A percentile compares a stretch with the other conserved stretches of the same genome.
These are phyloP conservation scores for Polyergus mexicanus DNA, from an alignment of 1,140 invertebrate species.

Conservation along the genomic window DNA sequence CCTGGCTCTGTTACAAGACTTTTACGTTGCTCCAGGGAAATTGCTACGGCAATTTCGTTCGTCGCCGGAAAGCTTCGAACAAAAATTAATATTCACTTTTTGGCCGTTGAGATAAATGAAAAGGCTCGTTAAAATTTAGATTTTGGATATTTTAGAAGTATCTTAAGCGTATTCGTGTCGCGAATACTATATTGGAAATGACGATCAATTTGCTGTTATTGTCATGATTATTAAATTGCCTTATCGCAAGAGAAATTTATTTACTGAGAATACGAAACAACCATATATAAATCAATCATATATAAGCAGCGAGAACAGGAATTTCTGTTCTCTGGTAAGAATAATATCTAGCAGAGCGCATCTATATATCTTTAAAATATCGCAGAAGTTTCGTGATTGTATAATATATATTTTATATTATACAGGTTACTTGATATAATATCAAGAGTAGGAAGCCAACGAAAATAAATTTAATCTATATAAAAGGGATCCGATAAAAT, in stretches of 20 bases:
- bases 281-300: too few species aligned
- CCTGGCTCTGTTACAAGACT: constrained; percentile 64
- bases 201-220: constrained; percentile 14
- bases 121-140: constrained; percentile 25
- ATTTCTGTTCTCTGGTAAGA: neutral
- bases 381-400: neutral
- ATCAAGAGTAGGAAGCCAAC: neutral
- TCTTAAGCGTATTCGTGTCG: constrained; percentile 10
- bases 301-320: neutral
- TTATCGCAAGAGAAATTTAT: neutral
- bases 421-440: neutral
- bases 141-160: neutral
- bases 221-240: neutral
- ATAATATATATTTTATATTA: neutral
- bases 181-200: neutral
- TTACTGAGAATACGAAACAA: neutral
- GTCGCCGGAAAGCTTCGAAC: constrained; percentile 39
- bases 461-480: neutral
- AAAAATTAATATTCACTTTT: constrained; percentile 72
- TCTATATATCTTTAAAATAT: neutral
- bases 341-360: too few species aligned
- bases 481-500: neutral
- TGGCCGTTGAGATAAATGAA: neutral
- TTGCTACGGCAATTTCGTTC: constrained; percentile 68
- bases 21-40: constrained; percentile 70